Conservation (phyloP, 2,113 vertebrate species). For the Connochaetes taurinus region DNA sequence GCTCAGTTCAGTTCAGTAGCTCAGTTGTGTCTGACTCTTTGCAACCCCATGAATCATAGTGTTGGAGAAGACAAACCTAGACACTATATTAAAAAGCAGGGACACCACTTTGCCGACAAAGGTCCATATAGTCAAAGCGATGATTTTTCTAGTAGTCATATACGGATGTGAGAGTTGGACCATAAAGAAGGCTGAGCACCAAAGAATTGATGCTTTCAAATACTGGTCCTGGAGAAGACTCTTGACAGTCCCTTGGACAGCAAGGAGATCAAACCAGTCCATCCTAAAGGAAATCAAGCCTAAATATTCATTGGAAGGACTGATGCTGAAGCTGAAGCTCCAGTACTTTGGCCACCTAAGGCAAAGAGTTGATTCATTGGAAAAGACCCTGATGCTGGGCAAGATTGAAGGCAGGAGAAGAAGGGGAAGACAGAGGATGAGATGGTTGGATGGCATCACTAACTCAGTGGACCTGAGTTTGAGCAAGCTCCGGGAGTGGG, state of each 20-base stretch:
- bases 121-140: not conserved
- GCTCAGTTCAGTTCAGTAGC: too few relatives aligned
- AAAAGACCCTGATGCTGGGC: not conserved
- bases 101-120: not conserved
- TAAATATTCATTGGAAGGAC: not conserved
- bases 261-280: not conserved
- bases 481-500: not conserved
- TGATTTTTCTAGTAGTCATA: not conserved
- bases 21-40: too few relatives aligned
- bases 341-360: not conserved
- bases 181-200: not conserved
- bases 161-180: not conserved
- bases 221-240: not conserved
- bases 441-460: not conserved
- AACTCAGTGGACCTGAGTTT: not conserved
- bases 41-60: too few relatives aligned
- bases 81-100: not conserved
- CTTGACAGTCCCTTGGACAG: not conserved
- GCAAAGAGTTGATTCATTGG: not conserved
- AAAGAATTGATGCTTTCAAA: not conserved
- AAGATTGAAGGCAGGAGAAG: not conserved
- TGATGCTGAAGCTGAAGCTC: not conserved
- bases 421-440: not conserved
- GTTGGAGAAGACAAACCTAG: too few relatives aligned
- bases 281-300: not conserved